These are phyloP conservation scores for Sclerurus mexicanus DNA, from an alignment of 2,113 vertebrate genomes.

Conservation along the genomic window DNA sequence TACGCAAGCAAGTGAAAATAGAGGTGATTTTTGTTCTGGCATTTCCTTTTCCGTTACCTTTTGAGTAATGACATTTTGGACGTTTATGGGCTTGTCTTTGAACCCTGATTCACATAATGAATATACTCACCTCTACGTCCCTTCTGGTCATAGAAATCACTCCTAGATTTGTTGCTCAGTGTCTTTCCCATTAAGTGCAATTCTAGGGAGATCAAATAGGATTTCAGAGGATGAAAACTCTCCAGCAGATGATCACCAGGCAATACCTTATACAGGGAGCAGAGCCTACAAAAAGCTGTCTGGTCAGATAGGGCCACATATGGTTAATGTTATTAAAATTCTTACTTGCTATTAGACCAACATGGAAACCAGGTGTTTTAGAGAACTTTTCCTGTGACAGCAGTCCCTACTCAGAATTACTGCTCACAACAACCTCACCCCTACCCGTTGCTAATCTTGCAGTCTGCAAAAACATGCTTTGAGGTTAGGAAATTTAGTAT, in stretches of 20 bases:
- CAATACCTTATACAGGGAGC: not conserved
- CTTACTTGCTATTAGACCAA: not conserved
- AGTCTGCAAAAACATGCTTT: not conserved
- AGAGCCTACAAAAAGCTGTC: not conserved
- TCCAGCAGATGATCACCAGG: not conserved
- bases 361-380: not conserved
- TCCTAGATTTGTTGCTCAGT: not conserved
- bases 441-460: not conserved
- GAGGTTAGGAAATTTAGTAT: not conserved
- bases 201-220: conserved; percentile 22
- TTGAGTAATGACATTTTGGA: not conserved
- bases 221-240: conserved; percentile 22
- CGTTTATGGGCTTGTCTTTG: not conserved
- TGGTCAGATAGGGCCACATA: not conserved
- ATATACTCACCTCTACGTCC: not conserved
- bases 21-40: not conserved
- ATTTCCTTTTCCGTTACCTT: not conserved
- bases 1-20: not conserved
- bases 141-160: not conserved
- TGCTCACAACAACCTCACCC: not conserved
- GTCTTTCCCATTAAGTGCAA: conserved; percentile 12
- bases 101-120: not conserved
- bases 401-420: not conserved
- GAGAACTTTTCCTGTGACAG: not conserved
- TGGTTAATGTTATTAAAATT: not conserved